Conservation (phyloP, 2,113 vertebrate species). For the Oreocharis arfaki region DNA sequence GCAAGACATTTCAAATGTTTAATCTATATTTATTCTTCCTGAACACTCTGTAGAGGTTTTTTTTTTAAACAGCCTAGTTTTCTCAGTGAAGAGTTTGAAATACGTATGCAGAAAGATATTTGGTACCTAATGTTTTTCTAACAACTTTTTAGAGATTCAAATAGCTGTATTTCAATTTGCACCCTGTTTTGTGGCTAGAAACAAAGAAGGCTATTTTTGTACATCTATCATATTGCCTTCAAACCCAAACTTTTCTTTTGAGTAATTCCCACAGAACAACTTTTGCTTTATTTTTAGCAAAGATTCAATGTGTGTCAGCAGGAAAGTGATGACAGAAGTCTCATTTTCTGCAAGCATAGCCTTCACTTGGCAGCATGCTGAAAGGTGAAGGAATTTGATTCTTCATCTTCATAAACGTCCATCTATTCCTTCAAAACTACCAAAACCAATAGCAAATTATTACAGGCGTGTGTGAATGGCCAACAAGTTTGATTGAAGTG, state of each 20-base stretch:
- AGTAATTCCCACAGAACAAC: not conserved
- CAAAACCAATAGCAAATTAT: not conserved
- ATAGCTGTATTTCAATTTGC: not conserved
- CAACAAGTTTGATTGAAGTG: not conserved
- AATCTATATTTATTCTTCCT: conserved; percentile 1
- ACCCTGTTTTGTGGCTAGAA: not conserved
- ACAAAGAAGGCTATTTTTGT: not conserved
- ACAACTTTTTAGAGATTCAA: not conserved
- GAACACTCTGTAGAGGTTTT: not conserved
- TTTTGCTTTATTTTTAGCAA: not conserved
- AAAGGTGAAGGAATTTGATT: not conserved
- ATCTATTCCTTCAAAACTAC: not conserved
- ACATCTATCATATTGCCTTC: not conserved
- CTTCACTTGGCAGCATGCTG: not conserved
- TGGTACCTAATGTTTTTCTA: not conserved
- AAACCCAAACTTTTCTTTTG: not conserved
- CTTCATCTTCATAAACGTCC: not conserved
- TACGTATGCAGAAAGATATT: not conserved
- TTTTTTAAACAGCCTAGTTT: not conserved
- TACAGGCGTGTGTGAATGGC: not conserved
- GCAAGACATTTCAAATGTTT: not conserved
- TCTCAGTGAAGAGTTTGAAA: not conserved
- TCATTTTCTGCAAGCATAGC: not conserved
- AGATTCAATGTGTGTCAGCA: not conserved
- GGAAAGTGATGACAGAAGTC: not conserved